A percentile compares a stretch with the other conserved stretches of the same genome.
These are phyloP conservation scores for Meloidogyne hapla DNA, from an alignment of 1,140 invertebrate species.

Conservation along the genomic window DNA sequence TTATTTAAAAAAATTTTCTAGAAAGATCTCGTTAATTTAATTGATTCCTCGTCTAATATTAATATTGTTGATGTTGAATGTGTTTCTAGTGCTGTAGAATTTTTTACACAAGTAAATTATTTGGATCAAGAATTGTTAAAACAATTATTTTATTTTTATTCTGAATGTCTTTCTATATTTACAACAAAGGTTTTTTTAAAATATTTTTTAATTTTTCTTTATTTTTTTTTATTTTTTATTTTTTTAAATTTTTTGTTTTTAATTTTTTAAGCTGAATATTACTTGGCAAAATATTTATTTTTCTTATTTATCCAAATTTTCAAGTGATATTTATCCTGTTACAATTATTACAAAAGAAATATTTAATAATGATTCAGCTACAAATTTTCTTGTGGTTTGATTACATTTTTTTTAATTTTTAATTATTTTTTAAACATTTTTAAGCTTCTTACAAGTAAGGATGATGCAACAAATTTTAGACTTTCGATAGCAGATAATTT, in stretches of 20 bases:
- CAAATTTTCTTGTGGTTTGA: background rate
- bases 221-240: too few species aligned
- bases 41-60: slow-evolving; percentile 10
- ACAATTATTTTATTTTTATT: slow-evolving; percentile 11
- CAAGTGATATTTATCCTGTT: background rate
- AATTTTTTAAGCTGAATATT: background rate
- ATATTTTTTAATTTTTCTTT: slow-evolving; percentile 13
- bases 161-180: slow-evolving; percentile 19
- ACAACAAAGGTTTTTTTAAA: background rate
- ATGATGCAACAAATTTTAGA: background rate
- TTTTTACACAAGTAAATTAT: slow-evolving; percentile 2
- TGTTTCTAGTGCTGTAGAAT: slow-evolving; percentile 14
- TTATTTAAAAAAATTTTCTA: background rate
- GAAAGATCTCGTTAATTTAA: slow-evolving; percentile 7
- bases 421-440: too few species aligned
- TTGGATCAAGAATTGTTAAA: background rate
- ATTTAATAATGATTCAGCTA: slow-evolving; percentile 3
- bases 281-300: slow-evolving; percentile 1
- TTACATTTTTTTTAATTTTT: too few species aligned
- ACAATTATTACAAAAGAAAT: slow-evolving; percentile 1
- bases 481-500: background rate
- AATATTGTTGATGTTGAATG: slow-evolving; percentile 19
- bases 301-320: background rate
- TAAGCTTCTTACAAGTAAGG: background rate
- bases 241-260: too few species aligned